Base-by-base conservation (phyloP, 2,888 invertebrate species). In the Neoascia interrupta region DNA sequence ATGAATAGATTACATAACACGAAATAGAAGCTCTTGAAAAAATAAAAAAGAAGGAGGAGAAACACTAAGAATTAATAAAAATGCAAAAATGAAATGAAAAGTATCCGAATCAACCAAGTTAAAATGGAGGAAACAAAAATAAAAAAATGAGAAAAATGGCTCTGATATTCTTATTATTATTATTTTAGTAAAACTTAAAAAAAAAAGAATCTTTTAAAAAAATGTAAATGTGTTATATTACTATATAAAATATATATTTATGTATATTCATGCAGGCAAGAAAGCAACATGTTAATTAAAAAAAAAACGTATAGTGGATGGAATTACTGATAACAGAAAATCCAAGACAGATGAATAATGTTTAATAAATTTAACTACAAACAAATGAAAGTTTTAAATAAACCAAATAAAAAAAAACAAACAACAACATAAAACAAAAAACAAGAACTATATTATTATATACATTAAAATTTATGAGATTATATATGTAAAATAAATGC, bases 401-500 rank as follows among this genome's bases (percentile, higher is more conserved):
- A 47, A 75, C 43, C 26, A 37, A 23, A n/a, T n/a, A n/a, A 26
- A 54, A 61, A 36, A 51, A 18, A 51, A 58, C 31, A 11, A 34
- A 34, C n/a, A 31, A 51, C 15, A 37, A 28, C 13, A 58, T 31
- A 37, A 66, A 61, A 69, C 56, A 63, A 47, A 51, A 60, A 58
- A 64, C 51, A 58, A 72, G 49, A 79, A 79, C 79, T 79, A 79
- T 72, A 79, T 79, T 79, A 79, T 79, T 79, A 79, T 79, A 79
- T 68, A 79, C 79, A 79, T 73, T 79, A 73, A 79, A 79, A 79
- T 79, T 79, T 79, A 79, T 73, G 79, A 79, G 70, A 79, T 66
- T 79, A 79, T 79, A 79, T 82, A 83, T 84, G 83, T 84, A 84
- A 84, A 86, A 87, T 86, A 86, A 88, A 88, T 87, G 88, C 88